Base-by-base conservation (phyloP, 2,888 invertebrate species). In the Plusia festucae region DNA sequence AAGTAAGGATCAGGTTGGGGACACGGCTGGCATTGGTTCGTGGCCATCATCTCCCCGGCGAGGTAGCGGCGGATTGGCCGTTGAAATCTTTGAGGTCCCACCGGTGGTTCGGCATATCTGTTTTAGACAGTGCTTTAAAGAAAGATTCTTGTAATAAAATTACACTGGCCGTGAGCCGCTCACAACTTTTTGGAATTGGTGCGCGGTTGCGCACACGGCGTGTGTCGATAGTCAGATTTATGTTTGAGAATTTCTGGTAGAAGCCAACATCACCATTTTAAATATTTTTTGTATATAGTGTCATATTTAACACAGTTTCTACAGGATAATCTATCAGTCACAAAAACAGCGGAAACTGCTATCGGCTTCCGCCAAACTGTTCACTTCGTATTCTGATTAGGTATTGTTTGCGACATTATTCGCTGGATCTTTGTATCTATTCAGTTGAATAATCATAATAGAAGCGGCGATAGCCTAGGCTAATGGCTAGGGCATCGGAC, bases 31-130 rank as follows among this genome's bases (percentile, higher is more conserved):
- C 95, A 95, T 40, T 88, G 88, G 40, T 76, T 81, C 1, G 83
- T 88, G 1, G 93, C 92, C 24, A 84, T 79, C 66, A 92, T 71
- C 62, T 95, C 95, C 0, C 94, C 94, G 1, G 89, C 85, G 27
- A 94, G 81, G 57, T 87, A 81, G 95, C 85, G 89, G 59, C 89
- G 96, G 4, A 90, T 78, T 0, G 95, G 92, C 0, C 95, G 87
- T 76, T 94, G 95, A 74, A 95, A 95, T 53, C 95, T 84, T 30
- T 91, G 87, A 0, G 85, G 81, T 0, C 93, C 95, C 61, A 93
- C 57, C 1, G 95, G 94, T 4, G 96, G 84, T 95, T 95, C 93
- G 88, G 91, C 91, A 89, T 94, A 93, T 82, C 95, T 94, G 69
- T 20, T 18, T 20, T 6, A 7, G 15, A 40, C 15, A 30, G 9